Base-by-base conservation (phyloP, 2,888 invertebrate genomes). In the Coecobrya sp. region DNA sequence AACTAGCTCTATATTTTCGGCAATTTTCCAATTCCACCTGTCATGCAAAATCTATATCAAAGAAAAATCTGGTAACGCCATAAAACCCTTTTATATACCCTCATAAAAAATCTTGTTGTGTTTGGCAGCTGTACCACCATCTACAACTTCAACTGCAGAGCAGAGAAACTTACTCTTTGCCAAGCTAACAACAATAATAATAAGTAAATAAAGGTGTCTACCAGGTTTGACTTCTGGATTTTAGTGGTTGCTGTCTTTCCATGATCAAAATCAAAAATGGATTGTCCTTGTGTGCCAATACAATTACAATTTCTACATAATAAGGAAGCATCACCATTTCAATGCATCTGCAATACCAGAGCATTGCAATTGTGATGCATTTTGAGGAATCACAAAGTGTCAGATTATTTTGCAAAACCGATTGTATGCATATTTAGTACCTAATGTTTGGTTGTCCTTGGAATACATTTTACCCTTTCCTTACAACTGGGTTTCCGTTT, bases 11-110 rank as follows among this genome's bases (percentile, higher is more conserved):
- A 62, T 19, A 68, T 52, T 82, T 45, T 89, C 49, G 89, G 89
- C 89, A 89, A 25, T 27, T 68, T 68, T 89, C 89, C 89, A 89
- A 89, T 89, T 89, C 55, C 81, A 89, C 89, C 89, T 89, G 89
- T 89, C 89, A 89, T 36, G 70, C 5, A 36, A 55, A 89, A 82
- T 89, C 68, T 81, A 70, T 55, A 82, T 52, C 81, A 89, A 79
- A 45, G 59, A 65, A 82, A 89, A 89, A 89, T 89, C 89, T 81
- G 82, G 81, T 45, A 79, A 79, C 82, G 42, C 79, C 82, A 89
- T 89, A 89, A n/a, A 89, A 81, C 68, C 42, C 19, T 89, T 89
- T 59, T 49, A 65, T 82, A 89, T 65, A 25, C 11, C 0, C 62
- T 82, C 82, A 82, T 82, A 89, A 85, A n/a, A 89, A 89, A 49